Percentiles rank a stretch among this genome's conserved stretches.
These are phyloP conservation scores for Melanostoma mellinum DNA, from an alignment of 2,888 invertebrate genomes.

Conservation along the genomic window DNA sequence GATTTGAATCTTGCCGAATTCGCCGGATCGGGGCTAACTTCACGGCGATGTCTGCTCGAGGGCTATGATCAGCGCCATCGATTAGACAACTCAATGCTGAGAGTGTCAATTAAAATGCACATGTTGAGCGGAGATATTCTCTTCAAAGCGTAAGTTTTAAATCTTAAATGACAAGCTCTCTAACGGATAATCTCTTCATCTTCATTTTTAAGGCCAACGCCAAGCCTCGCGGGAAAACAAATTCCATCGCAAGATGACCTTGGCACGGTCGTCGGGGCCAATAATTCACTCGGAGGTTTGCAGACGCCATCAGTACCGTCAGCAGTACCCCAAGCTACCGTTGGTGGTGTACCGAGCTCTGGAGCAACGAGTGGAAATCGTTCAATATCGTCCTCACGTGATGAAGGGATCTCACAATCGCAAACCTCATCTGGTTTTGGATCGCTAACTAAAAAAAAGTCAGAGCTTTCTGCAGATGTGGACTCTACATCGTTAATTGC, in stretches of 20 bases:
- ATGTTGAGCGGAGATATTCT: slow-evolving; percentile 98
- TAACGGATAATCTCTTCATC: too few relatives aligned
- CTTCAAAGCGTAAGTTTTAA: slow-evolving; percentile 95
- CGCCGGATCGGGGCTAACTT: slow-evolving; percentile 94
- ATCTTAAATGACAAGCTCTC: slow-evolving; percentile 2
- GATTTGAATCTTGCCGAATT: slow-evolving; percentile 98
- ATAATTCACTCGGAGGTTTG: slow-evolving; percentile 76
- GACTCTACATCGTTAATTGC: slow-evolving; percentile 78
- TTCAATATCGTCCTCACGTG: slow-evolving; percentile 81
- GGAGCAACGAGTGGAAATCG: slow-evolving; percentile 72
- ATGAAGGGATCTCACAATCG: slow-evolving; percentile 85
- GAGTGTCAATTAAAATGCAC: slow-evolving; percentile 94
- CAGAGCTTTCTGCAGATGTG: slow-evolving; percentile 75
- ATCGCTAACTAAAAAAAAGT: slow-evolving; percentile 89
- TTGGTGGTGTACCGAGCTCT: slow-evolving; percentile 58
- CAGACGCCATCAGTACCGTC: slow-evolving; percentile 79
- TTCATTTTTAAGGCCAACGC: slow-evolving; percentile 84
- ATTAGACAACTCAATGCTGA: slow-evolving; percentile 97
- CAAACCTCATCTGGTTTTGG: slow-evolving; percentile 94
- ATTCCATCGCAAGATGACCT: slow-evolving; percentile 82
- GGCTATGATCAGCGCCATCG: slow-evolving; percentile 96
- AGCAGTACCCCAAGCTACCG: slow-evolving; percentile 83
- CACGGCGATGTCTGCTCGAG: slow-evolving; percentile 94
- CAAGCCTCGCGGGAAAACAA: slow-evolving; percentile 84
- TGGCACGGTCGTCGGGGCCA: slow-evolving; percentile 75